Percentiles rank a stretch among this genome's conserved stretches.
phyloP scores from a whole-genome alignment of 1,140 invertebrate genomes.

The Drosophila lacteicornis region DNA sequence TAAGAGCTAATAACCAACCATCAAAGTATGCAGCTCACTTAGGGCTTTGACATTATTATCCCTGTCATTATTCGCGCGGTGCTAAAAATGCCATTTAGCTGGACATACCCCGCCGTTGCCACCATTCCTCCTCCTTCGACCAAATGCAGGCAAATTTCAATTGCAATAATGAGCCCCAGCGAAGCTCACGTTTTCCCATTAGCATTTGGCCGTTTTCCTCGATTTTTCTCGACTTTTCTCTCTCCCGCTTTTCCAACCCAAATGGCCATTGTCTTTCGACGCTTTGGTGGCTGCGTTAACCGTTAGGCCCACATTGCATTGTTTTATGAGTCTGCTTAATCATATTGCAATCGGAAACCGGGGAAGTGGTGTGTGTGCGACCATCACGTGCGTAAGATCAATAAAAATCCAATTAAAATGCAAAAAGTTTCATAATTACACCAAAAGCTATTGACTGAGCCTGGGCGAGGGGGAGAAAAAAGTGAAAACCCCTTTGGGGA shows the following conservation, averaged over 20 bases:
- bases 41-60: constrained; percentile 17
- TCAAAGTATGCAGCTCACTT: background rate
- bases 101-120: constrained; percentile 6
- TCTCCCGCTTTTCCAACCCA: constrained; percentile 30
- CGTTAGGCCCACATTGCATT: constrained; percentile 50
- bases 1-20: background rate
- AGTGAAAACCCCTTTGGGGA: constrained; percentile 63
- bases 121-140: background rate
- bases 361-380: constrained; percentile 10
- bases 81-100: background rate
- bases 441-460: constrained; percentile 30
- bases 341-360: constrained; percentile 46
- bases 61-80: constrained; percentile 1
- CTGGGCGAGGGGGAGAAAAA: constrained; percentile 22
- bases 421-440: constrained; percentile 79
- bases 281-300: constrained; percentile 51
- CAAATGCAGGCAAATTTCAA: constrained; percentile 50
- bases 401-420: constrained; percentile 83
- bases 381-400: constrained; percentile 81
- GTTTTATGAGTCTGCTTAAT: constrained; percentile 44
- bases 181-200: constrained; percentile 77
- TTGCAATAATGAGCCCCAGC: constrained; percentile 74
- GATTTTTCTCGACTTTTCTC: constrained; percentile 5
- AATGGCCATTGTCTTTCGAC: constrained; percentile 59
- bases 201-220: constrained; percentile 50